Evolutionary conservation across 2,888 invertebrate genomes (phyloP), one percentile per base, ranked within the genome.

Genomic region (Synanthedon myopaeformis): DNA sequence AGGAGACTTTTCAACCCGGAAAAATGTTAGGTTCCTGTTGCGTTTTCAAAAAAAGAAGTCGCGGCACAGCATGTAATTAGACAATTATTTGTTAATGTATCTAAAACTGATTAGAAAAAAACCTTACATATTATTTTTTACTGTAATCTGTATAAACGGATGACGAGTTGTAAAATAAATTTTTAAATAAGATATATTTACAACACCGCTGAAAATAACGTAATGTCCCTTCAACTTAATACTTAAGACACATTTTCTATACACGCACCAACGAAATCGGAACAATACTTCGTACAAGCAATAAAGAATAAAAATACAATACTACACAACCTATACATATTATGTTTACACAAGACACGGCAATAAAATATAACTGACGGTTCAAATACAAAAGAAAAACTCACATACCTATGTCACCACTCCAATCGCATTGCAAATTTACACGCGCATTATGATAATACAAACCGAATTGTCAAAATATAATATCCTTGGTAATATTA

Each of bases 261-360:
- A 55, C 49, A 54, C 54, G 60, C 57, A 57, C 57, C 58, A 65
- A 70, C 67, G 62, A 59, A 35, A 35, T 35, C 35, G 35, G 69
- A 76, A 86, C 83, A 85, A 86, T 80, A 62, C 66, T 56, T 60
- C 58, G 59, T 74, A 78, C 76, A 76, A 70, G 77, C 82, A 73
- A 86, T 86, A 87, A 86, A 83, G 80, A 74, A 73, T 23, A 8
- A 35, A 71, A 76, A 73, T 72, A 80, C 80, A 82, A 82, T 79
- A 83, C 79, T 84, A 84, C 79, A 83, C 84, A 82, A 23, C 81
- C 79, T 79, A 74, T 77, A 76, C 62, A 69, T 72, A 76, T 74
- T 72, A 71, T 88, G 87, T 86, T 87, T 87, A 86, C 84, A 82
- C 86, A 84, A 85, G 84, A 76, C 76, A 79, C 65, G 78, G 76